phyloP scores from a whole-genome alignment of 2,797 vertebrate genomes.

The Cichlasoma orientale region DNA sequence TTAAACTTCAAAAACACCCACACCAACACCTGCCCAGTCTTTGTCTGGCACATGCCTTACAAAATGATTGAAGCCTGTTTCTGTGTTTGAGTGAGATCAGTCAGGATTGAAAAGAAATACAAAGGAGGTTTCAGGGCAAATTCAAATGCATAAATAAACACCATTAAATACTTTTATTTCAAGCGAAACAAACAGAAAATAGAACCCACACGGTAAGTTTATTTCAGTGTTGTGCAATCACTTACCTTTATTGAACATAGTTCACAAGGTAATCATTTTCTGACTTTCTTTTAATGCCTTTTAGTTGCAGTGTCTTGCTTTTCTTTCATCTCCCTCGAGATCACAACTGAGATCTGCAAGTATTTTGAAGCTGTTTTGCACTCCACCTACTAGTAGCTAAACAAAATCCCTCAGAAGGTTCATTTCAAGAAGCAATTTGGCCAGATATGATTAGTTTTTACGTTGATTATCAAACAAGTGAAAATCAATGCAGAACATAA shows the following conservation, averaged over 20 bases:
- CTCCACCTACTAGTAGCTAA: neutral
- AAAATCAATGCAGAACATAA: neutral
- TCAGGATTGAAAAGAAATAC: slow-evolving; percentile 14
- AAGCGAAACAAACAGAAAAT: neutral
- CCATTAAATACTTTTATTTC: neutral
- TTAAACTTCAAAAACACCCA: slow-evolving; percentile 33
- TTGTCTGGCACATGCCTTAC: slow-evolving; percentile 31
- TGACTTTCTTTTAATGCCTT: neutral
- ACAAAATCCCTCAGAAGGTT: neutral
- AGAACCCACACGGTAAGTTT: neutral
- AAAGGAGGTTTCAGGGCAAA: neutral
- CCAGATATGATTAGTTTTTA: neutral
- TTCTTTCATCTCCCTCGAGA: slow-evolving; percentile 3
- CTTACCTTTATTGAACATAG: neutral
- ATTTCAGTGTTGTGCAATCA: neutral
- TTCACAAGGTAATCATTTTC: neutral
- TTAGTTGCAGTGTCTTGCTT: neutral
- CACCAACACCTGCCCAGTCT: slow-evolving; percentile 47
- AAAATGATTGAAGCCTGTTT: slow-evolving; percentile 25
- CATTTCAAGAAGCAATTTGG: neutral
- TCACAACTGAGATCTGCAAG: slow-evolving; percentile 12
- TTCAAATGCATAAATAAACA: neutral
- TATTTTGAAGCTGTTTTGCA: slow-evolving; percentile 3
- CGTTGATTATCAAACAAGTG: slow-evolving; percentile 10
- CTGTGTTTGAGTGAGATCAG: slow-evolving; percentile 23